A percentile compares a stretch with the other conserved stretches of the same genome.
phyloP scores from a whole-genome alignment of 1,140 invertebrate species.

The Drosophila orena region DNA sequence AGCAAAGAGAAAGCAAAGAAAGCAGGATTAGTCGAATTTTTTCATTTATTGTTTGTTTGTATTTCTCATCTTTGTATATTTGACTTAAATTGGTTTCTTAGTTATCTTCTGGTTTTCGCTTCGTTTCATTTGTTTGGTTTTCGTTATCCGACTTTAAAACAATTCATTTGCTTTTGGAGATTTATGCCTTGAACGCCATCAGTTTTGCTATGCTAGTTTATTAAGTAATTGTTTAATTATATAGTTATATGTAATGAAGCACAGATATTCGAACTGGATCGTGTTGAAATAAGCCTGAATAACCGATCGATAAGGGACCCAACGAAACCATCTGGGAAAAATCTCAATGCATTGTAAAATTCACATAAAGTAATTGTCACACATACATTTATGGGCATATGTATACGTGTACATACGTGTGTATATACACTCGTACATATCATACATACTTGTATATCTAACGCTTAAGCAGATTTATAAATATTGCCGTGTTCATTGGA shows the following conservation, averaged over 20 bases:
- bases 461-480: slow-evolving; percentile 39
- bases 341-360: slow-evolving; percentile 41
- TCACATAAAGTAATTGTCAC: slow-evolving; percentile 34
- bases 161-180: slow-evolving; percentile 51
- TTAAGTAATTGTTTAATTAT: slow-evolving; percentile 35
- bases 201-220: slow-evolving; percentile 35
- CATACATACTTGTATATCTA: slow-evolving; percentile 5
- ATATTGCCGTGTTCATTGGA: slow-evolving; percentile 53
- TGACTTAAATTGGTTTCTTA: slow-evolving; percentile 34
- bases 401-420: no score
- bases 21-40: slow-evolving; percentile 1
- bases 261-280: slow-evolving; percentile 28
- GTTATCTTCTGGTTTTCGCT: slow-evolving; percentile 3
- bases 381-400: neutral
- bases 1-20: neutral
- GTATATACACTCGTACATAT: no score
- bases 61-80: slow-evolving; percentile 43
- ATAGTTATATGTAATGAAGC: slow-evolving; percentile 30
- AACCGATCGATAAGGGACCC: slow-evolving; percentile 9
- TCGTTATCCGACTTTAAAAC: slow-evolving; percentile 28
- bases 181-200: slow-evolving; percentile 24
- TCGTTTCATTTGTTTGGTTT: slow-evolving; percentile 13
- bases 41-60: slow-evolving; percentile 42
- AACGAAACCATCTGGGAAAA: slow-evolving; percentile 12
- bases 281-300: slow-evolving; percentile 28